Conservation (phyloP, 2,113 vertebrate species). For the Gulo gulo region DNA sequence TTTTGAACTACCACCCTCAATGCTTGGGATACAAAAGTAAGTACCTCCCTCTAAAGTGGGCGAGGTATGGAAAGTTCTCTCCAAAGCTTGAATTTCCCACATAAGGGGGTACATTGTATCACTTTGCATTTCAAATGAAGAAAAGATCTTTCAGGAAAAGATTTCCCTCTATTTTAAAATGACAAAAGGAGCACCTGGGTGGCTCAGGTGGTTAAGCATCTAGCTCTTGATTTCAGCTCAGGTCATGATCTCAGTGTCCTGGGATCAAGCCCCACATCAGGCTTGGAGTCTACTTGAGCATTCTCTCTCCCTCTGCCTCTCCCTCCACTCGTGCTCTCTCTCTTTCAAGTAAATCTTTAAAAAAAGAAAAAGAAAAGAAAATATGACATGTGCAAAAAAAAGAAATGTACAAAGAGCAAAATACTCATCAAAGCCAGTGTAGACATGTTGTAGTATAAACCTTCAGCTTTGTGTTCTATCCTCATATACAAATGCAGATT, state of each 20-base stretch:
- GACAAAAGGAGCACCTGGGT: neutral
- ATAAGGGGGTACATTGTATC: neutral
- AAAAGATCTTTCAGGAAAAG: neutral
- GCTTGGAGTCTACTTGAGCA: neutral
- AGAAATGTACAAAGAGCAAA: neutral
- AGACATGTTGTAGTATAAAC: neutral
- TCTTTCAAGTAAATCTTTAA: neutral
- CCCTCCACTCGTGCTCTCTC: neutral
- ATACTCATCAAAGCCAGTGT: neutral
- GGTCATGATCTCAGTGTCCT: neutral
- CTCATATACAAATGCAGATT: neutral
- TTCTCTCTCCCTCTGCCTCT: neutral
- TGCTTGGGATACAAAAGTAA: neutral
- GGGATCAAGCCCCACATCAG: fast-evolving
- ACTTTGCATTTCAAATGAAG: neutral
- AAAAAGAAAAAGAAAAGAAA: neutral
- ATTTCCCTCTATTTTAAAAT: neutral
- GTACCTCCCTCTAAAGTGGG: neutral
- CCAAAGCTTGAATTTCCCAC: neutral
- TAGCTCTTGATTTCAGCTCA: neutral
- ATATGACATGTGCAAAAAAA: neutral
- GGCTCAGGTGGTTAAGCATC: neutral
- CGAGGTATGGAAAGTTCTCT: neutral
- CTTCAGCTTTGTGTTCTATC: neutral
- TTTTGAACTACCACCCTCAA: neutral